Evolutionary conservation across 2,113 vertebrate species (phyloP).

Genomic region (Sapajus apella): DNA sequence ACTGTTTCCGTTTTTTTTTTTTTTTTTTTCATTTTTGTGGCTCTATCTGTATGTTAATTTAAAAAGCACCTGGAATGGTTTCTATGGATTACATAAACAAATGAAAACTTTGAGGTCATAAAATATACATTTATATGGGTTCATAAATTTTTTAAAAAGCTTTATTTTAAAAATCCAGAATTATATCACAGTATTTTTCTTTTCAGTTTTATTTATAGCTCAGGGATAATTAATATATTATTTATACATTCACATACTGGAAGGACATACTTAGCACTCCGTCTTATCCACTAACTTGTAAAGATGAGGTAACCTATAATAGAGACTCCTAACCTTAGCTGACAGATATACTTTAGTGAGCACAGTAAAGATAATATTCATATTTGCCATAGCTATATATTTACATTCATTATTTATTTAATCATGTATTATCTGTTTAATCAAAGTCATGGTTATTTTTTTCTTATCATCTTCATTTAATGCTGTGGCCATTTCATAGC

Average conservation of each 20-base stretch:
- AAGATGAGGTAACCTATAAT: not conserved
- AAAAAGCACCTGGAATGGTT: not conserved
- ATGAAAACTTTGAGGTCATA: not conserved
- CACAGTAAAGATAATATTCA: not conserved
- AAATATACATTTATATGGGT: not conserved
- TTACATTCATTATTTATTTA: not conserved
- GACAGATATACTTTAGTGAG: not conserved
- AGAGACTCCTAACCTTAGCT: not conserved
- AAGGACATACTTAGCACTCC: not conserved
- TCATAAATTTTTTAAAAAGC: not conserved
- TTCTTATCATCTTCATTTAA: not conserved
- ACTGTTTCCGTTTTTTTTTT: not conserved
- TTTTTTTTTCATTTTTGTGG: not conserved
- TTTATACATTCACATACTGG: conserved; percentile 26
- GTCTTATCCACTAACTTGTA: not conserved
- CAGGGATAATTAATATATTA: not conserved
- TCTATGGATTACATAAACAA: not conserved
- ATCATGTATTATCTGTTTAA: not conserved
- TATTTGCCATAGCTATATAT: not conserved
- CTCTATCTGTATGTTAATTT: not conserved
- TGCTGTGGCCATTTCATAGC: not conserved
- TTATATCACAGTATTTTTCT: not conserved
- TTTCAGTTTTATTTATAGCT: not conserved
- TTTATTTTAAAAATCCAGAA: not conserved
- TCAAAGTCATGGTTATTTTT: not conserved